Percentiles rank a stretch among this genome's conserved stretches.
These are phyloP conservation scores for Sandelia bainsii DNA, from an alignment of 2,797 vertebrate genomes.

Conservation along the genomic window DNA sequence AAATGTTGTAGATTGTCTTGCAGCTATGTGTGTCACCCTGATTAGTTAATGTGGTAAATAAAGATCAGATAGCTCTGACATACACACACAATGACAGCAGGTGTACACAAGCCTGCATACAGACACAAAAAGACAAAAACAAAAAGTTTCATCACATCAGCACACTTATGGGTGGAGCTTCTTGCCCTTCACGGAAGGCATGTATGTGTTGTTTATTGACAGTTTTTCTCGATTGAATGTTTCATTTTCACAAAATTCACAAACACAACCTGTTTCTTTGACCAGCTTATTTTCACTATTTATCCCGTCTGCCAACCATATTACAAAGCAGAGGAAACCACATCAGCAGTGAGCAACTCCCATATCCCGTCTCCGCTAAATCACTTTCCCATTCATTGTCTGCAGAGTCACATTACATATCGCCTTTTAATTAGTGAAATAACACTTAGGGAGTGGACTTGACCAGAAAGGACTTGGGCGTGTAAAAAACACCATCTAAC, in stretches of 20 bases:
- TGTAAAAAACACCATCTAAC: slow-evolving; percentile 58
- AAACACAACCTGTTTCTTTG: slow-evolving; percentile 29
- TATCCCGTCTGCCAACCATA: slow-evolving; percentile 16
- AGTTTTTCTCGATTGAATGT: background rate
- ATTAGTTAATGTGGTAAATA: slow-evolving; percentile 18
- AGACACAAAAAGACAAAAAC: slow-evolving; percentile 4
- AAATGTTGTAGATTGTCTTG: background rate
- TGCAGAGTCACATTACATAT: slow-evolving; percentile 32
- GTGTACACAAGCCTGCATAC: slow-evolving; percentile 15
- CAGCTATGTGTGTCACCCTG: background rate
- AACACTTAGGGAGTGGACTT: slow-evolving; percentile 60
- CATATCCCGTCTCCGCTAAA: slow-evolving; percentile 37
- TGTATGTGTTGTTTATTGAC: slow-evolving; percentile 1
- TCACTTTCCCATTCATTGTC: slow-evolving; percentile 59
- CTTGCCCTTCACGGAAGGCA: background rate
- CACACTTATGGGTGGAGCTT: slow-evolving; percentile 12
- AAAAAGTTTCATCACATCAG: slow-evolving; percentile 23
- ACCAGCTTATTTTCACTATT: slow-evolving; percentile 45
- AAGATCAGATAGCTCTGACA: slow-evolving; percentile 25
- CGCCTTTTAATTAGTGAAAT: slow-evolving; percentile 65
- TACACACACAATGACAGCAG: slow-evolving; percentile 26
- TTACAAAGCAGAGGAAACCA: slow-evolving; percentile 38
- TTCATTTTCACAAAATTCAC: slow-evolving; percentile 8
- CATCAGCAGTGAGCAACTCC: slow-evolving; percentile 25
- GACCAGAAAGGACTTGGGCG: slow-evolving; percentile 38